These are phyloP conservation scores for Nesidiocoris tenuis DNA, from an alignment of 2,888 invertebrate species.

Conservation along the genomic window DNA sequence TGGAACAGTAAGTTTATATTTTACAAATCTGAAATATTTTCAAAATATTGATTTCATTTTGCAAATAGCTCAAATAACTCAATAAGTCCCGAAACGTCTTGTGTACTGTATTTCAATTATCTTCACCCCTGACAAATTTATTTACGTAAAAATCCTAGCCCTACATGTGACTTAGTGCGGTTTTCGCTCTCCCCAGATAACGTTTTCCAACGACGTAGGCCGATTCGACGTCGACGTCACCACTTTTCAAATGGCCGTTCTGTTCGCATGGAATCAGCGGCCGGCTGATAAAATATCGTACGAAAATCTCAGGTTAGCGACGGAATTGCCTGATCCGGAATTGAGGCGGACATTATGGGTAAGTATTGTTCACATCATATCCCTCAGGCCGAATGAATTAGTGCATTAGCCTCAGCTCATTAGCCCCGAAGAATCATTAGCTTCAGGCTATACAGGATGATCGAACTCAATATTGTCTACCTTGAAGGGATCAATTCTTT, in stretches of 20 bases:
- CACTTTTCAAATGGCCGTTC: constrained; percentile 98
- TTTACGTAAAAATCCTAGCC: no score
- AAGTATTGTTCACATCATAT: constrained; percentile 38
- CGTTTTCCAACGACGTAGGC: constrained; percentile 87
- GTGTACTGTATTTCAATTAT: no score
- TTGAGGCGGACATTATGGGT: constrained; percentile 87
- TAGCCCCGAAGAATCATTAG: no score
- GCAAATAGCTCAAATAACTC: no score
- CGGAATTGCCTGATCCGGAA: constrained; percentile 95
- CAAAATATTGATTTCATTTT: no score
- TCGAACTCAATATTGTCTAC: no score
- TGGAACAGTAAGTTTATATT: constrained; percentile 68
- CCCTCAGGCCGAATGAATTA: neutral
- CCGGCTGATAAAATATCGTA: constrained; percentile 91
- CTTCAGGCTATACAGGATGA: no score
- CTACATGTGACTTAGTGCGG: no score
- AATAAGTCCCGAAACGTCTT: no score
- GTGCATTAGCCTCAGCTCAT: no score
- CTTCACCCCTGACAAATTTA: no score
- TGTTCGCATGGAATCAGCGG: constrained; percentile 98
- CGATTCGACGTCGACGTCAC: constrained; percentile 97
- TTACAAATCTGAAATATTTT: neutral
- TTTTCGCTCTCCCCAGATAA: constrained; percentile 64
- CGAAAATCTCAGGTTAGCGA: constrained; percentile 93
- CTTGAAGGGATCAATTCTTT: no score